Base-by-base conservation (phyloP, 1,140 invertebrate species). In the Myzus persicae region DNA sequence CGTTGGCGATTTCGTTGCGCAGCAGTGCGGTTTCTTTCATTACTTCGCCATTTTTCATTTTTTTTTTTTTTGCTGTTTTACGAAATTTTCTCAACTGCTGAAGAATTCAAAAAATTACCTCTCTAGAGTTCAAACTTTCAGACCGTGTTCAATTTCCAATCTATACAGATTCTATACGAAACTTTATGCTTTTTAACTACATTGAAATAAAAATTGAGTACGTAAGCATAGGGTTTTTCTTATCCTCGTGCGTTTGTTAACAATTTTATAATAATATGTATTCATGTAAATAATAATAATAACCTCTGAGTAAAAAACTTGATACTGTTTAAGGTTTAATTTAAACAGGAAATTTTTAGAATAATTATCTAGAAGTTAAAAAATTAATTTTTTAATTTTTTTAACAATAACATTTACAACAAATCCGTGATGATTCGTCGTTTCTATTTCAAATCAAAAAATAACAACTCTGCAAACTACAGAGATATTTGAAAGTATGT, bases 71-170 rank as follows among this genome's bases (percentile, higher is more conserved):
- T 67, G 59, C 59, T 67, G 31, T 31, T 59, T 31, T 67, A 67
- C 31, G 59, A 26, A 67, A 67, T 67, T 67, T 67, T 67, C 31
- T 67, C 59, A 11, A 67, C 31, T 67, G 59, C 31, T 31, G 59
- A 67, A 67, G 59, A 67, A 67, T 67, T 67, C 31, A 67, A 67
- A 59, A 67, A 67, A 48, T 67, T 67, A 67, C 59, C 59, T 67
- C n/a, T 14, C 3, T 67, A 67, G n/a, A 67, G 59, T 67, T 67
- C 31, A 67, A 67, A 31, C 26, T 67, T 67, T n/a, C 59, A 31
- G 31, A 67, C 59, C 31, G 31, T 67, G 59, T 67, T 67, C 59
- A 67, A 31, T 67, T 67, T 67, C 31, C 59, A 67, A 67, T 67
- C n/a, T 67, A 67, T 67, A 67, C 26, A 67, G 31, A 67, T 67